These are phyloP conservation scores for Copsychus sechellarum DNA, from an alignment of 2,113 vertebrate genomes.

Conservation along the genomic window DNA sequence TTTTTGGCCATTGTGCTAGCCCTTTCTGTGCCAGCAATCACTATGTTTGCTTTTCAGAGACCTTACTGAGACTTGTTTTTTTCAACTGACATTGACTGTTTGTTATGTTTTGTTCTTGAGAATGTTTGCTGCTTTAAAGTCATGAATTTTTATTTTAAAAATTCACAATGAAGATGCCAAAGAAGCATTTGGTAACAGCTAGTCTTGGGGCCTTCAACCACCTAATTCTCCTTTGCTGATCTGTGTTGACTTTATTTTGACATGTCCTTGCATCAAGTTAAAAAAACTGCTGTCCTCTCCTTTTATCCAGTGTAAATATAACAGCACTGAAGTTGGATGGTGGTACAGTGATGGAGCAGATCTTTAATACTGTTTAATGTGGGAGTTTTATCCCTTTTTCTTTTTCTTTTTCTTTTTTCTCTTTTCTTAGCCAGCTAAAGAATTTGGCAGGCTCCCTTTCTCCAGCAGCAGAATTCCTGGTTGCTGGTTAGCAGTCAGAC, in stretches of 20 bases:
- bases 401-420: background rate
- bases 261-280: background rate
- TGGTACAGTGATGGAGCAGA: background rate
- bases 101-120: background rate
- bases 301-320: background rate
- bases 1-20: background rate
- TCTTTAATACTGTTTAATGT: background rate
- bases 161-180: background rate
- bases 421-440: background rate
- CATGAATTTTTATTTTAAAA: background rate
- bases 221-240: background rate
- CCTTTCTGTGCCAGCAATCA: background rate
- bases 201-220: background rate
- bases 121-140: background rate
- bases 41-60: background rate
- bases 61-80: background rate
- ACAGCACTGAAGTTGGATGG: background rate
- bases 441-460: background rate
- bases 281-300: background rate
- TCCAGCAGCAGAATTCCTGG: background rate
- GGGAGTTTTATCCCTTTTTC: rapidly evolving
- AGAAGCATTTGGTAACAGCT: background rate
- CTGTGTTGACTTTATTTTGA: background rate
- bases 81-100: background rate
- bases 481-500: background rate